Percentiles rank a stretch among this genome's conserved stretches.
Evolutionary conservation across 2,888 invertebrate species (phyloP).

Genomic region (Dasypolia templi): DNA sequence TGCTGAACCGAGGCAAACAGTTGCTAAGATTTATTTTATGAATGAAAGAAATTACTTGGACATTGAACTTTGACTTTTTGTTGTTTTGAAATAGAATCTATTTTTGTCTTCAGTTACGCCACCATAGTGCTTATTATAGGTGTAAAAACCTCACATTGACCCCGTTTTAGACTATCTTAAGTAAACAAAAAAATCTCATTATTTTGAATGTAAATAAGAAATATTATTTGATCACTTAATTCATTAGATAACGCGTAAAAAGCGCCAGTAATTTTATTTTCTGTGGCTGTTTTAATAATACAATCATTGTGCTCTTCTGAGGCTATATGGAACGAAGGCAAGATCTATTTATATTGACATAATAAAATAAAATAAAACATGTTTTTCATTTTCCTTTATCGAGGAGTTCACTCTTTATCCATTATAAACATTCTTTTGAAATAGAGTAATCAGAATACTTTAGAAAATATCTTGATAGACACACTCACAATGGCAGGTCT

Average conservation of each 20-base stretch:
- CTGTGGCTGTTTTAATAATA: background rate
- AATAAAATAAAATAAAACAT: background rate
- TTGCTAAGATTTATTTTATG: constrained; percentile 23
- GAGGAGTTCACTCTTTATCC: too few relatives aligned
- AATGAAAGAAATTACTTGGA: constrained; percentile 41
- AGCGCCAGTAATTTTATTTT: background rate
- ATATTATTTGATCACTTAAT: background rate
- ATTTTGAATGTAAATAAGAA: constrained; percentile 18
- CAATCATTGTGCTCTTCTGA: background rate
- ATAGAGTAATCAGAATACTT: background rate
- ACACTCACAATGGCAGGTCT: too few relatives aligned
- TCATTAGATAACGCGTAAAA: constrained; percentile 1
- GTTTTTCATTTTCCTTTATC: background rate
- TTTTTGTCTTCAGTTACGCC: constrained; percentile 30
- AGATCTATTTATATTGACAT: background rate
- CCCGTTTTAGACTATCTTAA: constrained; percentile 4
- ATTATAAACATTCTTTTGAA: background rate
- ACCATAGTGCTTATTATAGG: constrained; percentile 10
- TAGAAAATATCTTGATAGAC: background rate
- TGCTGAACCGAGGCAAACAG: background rate
- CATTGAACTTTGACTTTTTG: constrained; percentile 53
- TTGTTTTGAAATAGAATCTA: constrained; percentile 25
- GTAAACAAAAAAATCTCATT: background rate
- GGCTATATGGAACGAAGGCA: background rate
- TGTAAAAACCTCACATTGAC: constrained; percentile 42